A percentile compares a stretch with the other conserved stretches of the same genome.
These are phyloP conservation scores for Drosophila willistoni DNA, from an alignment of 1,140 invertebrate genomes.

Conservation along the genomic window DNA sequence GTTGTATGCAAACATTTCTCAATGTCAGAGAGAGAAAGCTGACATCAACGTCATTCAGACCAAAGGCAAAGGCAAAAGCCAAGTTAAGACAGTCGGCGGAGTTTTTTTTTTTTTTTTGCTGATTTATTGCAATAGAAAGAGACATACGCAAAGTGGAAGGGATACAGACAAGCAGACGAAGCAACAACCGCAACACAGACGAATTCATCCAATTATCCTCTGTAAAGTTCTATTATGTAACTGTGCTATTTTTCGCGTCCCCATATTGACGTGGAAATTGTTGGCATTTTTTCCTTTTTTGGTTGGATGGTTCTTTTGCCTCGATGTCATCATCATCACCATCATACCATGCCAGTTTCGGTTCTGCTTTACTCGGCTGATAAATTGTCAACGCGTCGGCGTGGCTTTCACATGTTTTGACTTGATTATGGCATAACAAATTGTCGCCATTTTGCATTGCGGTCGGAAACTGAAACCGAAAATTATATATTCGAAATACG, in stretches of 20 bases:
- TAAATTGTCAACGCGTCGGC: conserved; percentile 70
- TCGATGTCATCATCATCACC: conserved; percentile 9
- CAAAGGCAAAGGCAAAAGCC: too few relatives aligned
- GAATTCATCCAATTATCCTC: conserved; percentile 74
- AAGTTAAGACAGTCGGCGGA: conserved; percentile 4
- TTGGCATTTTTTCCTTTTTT: background rate
- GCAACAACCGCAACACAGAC: conserved; percentile 24
- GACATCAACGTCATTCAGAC: conserved; percentile 23
- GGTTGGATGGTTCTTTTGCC: conserved; percentile 24
- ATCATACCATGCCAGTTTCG: conserved; percentile 1
- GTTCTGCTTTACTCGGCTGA: conserved; percentile 36
- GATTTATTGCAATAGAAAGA: conserved; percentile 59
- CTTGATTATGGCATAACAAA: conserved; percentile 81
- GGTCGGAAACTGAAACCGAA: conserved; percentile 29
- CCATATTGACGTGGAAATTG: conserved; percentile 61
- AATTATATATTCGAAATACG: conserved; percentile 15
- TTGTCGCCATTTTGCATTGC: conserved; percentile 76
- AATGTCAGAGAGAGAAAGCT: conserved; percentile 41
- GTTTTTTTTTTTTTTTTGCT: conserved; percentile 34
- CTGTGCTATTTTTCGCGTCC: conserved; percentile 52
- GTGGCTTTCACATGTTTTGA: conserved; percentile 69
- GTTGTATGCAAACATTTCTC: conserved; percentile 58
- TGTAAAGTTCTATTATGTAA: conserved; percentile 77
- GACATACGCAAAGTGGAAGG: conserved; percentile 7
- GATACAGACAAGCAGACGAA: conserved; percentile 10